Conservation (phyloP, 2,888 invertebrate genomes). For the Pristionchus entomophagus region DNA sequence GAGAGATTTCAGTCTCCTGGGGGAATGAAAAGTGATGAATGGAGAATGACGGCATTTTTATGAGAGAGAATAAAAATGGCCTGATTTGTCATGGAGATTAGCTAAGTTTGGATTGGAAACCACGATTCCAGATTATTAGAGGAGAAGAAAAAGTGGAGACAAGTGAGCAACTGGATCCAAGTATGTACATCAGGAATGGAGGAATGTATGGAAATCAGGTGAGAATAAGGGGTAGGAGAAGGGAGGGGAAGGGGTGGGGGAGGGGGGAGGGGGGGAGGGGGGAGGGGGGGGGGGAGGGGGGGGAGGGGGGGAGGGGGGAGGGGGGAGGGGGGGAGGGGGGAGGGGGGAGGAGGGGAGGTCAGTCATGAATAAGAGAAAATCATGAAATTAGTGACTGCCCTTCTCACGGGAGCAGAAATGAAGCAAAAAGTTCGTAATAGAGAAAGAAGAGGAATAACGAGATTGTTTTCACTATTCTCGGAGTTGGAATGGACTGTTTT, state of each 20-base stretch:
- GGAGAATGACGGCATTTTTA: not conserved
- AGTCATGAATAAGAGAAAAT: not conserved
- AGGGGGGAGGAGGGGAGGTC: no score
- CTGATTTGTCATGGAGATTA: not conserved
- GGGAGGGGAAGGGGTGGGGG: no score
- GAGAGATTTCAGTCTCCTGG: not conserved
- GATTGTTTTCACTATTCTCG: not conserved
- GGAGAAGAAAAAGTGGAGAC: slow-evolving; percentile 47
- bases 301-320: no score
- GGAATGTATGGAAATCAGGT: slow-evolving; percentile 44
- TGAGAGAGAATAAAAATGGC: not conserved
- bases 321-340: no score
- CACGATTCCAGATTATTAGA: not conserved
- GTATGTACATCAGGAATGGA: slow-evolving; percentile 43
- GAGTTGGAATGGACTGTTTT: not conserved
- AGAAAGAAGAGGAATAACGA: not conserved
- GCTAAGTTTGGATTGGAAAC: not conserved
- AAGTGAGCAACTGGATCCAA: slow-evolving; percentile 48
- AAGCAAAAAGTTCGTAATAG: not conserved
- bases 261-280: no score
- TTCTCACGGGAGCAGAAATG: not conserved
- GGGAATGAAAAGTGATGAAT: slow-evolving; percentile 15
- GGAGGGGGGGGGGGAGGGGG: no score
- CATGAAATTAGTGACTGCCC: not conserved
- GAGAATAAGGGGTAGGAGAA: no score